Evolutionary conservation across 1,140 invertebrate genomes (phyloP).

Genomic region (Philaenus spumarius): DNA sequence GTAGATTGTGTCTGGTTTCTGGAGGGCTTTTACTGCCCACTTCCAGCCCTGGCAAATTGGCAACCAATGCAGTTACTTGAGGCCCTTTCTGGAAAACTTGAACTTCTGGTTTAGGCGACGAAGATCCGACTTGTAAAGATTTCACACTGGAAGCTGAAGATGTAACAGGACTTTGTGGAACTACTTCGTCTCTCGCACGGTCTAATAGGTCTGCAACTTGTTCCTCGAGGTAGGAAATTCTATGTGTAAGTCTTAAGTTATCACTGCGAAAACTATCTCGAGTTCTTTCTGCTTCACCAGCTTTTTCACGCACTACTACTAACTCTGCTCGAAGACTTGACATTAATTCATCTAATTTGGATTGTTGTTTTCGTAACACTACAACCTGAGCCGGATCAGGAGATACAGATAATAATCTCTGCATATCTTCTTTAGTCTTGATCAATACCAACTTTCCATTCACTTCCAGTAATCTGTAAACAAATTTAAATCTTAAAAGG

Average conservation of each 20-base stretch:
- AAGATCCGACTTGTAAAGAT: conserved; percentile 30
- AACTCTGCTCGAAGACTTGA: conserved; percentile 46
- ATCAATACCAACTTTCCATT: conserved; percentile 70
- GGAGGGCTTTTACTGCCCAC: conserved; percentile 36
- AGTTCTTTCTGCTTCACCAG: conserved; percentile 53
- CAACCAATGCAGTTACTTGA: conserved; percentile 47
- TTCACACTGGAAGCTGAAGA: conserved; percentile 28
- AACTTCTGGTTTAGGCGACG: conserved; percentile 38
- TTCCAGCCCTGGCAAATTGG: conserved; percentile 51
- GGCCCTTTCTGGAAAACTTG: conserved; percentile 58
- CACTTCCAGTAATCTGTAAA: conserved; percentile 67
- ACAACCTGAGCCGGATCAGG: conserved; percentile 43
- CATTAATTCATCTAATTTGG: conserved; percentile 29
- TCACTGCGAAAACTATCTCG: conserved; percentile 59
- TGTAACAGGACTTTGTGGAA: conserved; percentile 13
- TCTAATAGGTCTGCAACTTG: conserved; percentile 64
- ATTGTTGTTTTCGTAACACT: conserved; percentile 46
- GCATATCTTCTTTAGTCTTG: conserved; percentile 60
- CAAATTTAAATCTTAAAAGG: background rate
- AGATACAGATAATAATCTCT: conserved; percentile 47
- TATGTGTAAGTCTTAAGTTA: conserved; percentile 74
- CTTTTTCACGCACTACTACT: conserved; percentile 46
- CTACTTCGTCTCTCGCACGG: conserved; percentile 16
- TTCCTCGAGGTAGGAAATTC: conserved; percentile 83
- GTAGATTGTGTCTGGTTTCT: conserved; percentile 6